Evolutionary conservation across 2,888 invertebrate species (phyloP), one percentile per base, ranked within the genome.

Genomic region (Erebia ligea): DNA sequence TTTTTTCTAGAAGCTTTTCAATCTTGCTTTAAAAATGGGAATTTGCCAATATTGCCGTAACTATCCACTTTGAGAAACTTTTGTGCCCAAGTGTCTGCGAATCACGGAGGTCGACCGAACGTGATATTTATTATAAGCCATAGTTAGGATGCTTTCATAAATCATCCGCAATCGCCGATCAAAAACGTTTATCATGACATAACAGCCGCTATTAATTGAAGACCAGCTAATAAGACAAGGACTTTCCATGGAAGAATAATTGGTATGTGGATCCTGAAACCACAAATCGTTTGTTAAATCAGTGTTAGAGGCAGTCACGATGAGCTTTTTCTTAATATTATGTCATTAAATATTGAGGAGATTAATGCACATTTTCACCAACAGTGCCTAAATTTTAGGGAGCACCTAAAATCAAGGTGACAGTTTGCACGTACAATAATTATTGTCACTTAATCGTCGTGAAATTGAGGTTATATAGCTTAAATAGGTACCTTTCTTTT

Each of bases 31-130:
- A 11, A 45, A 45, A 45, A 45, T 11, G 11, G 2, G 54, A 54
- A 54, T 54, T 15, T 58, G n/a, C 57, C 13, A 34, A 40, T 59
- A 59, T n/a, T 40, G 17, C n/a, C 40, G 17, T 59, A 42, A 59
- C n/a, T 42, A 42, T 40, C 25, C n/a, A 40, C 59, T 59, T 42
- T 59, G 59, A 40, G 10, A 59, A 58, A 58, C n/a, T 59, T 59
- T 40, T 17, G 40, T 59, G 40, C 40, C 40, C 10, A 59, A 61
- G 21, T 61, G 45, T 3, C 19, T 45, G 42, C 61, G 21, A 61
- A 45, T 40, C n/a, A 59, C 40, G 40, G 42, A 17, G 42, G 40
- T 59, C 40, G 34, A 40, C n/a, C 34, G 59, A 59, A 17, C 40
- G 17, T 59, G 17, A n/a, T 59, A 17, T 59, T 40, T 59, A 59